Evolutionary conservation across 1,140 invertebrate species (phyloP).

Genomic region (Diuraphis noxia): DNA sequence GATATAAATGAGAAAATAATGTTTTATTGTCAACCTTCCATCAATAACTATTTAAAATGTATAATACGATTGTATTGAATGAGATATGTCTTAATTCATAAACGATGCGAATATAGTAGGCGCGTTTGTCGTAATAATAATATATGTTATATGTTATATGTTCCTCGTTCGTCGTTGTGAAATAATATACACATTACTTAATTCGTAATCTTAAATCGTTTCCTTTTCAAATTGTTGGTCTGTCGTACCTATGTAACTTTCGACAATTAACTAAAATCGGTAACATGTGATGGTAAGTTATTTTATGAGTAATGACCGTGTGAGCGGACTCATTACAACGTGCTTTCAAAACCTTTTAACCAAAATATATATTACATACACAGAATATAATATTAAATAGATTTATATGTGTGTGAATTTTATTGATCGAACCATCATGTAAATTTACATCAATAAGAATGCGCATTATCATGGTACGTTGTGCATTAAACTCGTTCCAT

Average conservation of each 20-base stretch:
- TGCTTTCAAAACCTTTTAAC: slow-evolving; percentile 17
- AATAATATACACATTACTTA: neutral
- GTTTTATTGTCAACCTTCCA: neutral
- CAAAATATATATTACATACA: neutral
- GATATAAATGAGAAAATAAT: neutral
- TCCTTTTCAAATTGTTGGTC: neutral
- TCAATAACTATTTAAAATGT: neutral
- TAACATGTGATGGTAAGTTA: neutral
- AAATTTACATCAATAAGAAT: slow-evolving; percentile 26
- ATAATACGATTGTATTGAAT: neutral
- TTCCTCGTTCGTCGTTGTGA: neutral
- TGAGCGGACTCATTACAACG: neutral
- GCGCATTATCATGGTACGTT: slow-evolving; percentile 17
- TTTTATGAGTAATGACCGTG: neutral
- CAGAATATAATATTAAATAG: neutral
- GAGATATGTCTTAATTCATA: neutral
- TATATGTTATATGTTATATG: too few relatives aligned
- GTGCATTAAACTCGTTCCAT: neutral
- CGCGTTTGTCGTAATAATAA: neutral
- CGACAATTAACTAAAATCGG: slow-evolving; percentile 16
- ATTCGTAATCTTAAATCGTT: slow-evolving; percentile 2
- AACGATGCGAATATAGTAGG: neutral
- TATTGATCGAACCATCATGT: slow-evolving; percentile 30
- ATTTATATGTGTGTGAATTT: neutral
- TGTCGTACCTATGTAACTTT: neutral